Base-by-base conservation (phyloP, 1,140 invertebrate genomes). In the Drosophila mojavensis region DNA sequence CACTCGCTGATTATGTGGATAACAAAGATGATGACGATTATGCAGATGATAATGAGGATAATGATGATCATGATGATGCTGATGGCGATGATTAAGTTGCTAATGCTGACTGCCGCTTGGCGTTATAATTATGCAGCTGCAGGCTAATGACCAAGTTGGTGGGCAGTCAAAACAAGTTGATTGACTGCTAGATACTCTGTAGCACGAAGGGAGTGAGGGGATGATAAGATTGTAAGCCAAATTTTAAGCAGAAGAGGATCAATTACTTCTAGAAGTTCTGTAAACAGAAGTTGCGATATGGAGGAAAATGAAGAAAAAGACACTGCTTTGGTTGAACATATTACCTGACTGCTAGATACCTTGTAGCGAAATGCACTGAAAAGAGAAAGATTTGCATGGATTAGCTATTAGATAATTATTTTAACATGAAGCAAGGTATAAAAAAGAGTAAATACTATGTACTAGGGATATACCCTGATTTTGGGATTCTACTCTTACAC, bases 1-100 rank as follows among this genome's bases (percentile, higher is more conserved):
- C 65, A 56, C 64, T 54, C 59, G 43, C 58, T 78, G 77, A 90
- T 90, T 79, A 84, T 85, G 83, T 69, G 59, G 77, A 78, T 77
- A 73, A 74, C 36, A 66, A 71, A 39, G 36, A 39, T 60, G 55
- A 67, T 74, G 48, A 84, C 66, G 17, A 69, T 66, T 47, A 67
- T 59, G 20, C 67, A 63, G 61, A 83, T 82, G 68, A 74, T 75
- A n/a, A 11, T 30, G 33, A 36, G 1, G 10, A 41, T 54, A 20
- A 39, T 43, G 67, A 79, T 83, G 4, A 13, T 30, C 2, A 39
- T 39, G 10, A 30, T 54, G n/a, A 26, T 43, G 68, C 75, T 83
- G 33, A 58, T 82, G 67, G 78, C 65, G 47, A 47, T 75, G 30
- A 30, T 59, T 55, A 60, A 58, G 67, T 41, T 45, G 63, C 28